Evolutionary conservation across 1,140 invertebrate species (phyloP), one percentile per base, ranked within the genome.

Genomic region (Streblospio benedicti): DNA sequence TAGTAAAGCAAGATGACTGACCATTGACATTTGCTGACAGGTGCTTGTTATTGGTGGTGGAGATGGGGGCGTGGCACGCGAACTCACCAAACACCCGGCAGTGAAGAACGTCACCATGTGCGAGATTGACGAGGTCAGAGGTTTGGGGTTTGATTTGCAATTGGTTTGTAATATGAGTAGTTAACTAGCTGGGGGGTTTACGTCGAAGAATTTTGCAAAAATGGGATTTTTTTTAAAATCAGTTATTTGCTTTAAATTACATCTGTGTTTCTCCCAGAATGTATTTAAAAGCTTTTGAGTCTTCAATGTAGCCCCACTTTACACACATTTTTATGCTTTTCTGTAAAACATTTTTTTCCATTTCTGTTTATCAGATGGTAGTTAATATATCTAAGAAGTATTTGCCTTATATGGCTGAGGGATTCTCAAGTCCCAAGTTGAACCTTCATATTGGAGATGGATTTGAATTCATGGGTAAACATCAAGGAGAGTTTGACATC

Each of bases 11-110:
- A n/a, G n/a, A n/a, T n/a, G n/a, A n/a, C n/a, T n/a, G n/a, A n/a
- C n/a, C n/a, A n/a, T n/a, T n/a, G n/a, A n/a, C n/a, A n/a, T 62
- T 31, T 57, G 0, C 41, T 65, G 72, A 14, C 57, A 87, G 85
- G 85, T 89, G n/a, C 79, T 98, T 25, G 93, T 99, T 63, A 91
- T 99, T 41, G 96, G 96, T 1, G 96, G 95, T 9, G 96, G 96
- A 20, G 96, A 99, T 80, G 94, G 94, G 6, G 93, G 95, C 2
- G 93, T 97, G 14, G 89, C 90, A 0, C 82, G 96, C 31, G 96
- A 99, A 80, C 90, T 95, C 0, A 84, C 86, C 0, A 98, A 98
- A 79, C 93, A 97, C 80, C 90, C 91, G 0, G 72, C 77, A 33
- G 94, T 98, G 0, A 84, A 97, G 70, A 77, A 83, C 67, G 86